Percentiles rank a stretch among this genome's conserved stretches.
Evolutionary conservation across 2,888 invertebrate species (phyloP).

Genomic region (Leptinotarsa juncta): DNA sequence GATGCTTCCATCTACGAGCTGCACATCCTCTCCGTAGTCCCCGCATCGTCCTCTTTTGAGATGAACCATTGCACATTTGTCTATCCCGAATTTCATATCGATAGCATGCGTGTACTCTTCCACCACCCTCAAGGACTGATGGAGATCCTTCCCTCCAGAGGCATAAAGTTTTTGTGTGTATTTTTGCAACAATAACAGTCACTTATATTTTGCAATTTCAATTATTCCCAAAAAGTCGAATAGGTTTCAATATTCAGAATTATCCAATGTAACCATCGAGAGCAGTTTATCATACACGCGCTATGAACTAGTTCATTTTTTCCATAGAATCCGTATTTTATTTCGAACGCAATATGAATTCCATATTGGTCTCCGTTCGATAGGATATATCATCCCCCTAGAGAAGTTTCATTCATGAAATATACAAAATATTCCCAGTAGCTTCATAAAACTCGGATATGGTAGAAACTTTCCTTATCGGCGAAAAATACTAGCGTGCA

Average conservation of each 20-base stretch:
- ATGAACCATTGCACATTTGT: no score
- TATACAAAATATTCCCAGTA: conserved; percentile 46
- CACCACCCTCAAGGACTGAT: no score
- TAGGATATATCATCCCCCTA: conserved; percentile 35
- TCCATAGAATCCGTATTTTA: conserved; percentile 32
- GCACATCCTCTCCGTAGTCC: no score
- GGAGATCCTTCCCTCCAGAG: no score
- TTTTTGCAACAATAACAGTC: no score
- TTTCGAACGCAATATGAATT: conserved; percentile 36
- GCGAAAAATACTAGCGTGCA: conserved; percentile 40
- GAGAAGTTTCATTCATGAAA: conserved; percentile 44
- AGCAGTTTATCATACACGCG: conserved; percentile 14
- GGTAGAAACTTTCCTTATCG: conserved; percentile 43
- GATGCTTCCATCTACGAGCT: no score
- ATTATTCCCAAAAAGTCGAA: not conserved
- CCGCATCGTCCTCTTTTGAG: no score
- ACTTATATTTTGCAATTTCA: no score
- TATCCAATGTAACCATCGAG: conserved; percentile 6
- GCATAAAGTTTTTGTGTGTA: no score
- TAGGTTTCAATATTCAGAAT: not conserved
- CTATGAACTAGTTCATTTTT: conserved; percentile 23
- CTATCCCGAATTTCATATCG: no score
- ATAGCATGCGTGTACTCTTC: no score
- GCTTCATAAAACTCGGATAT: conserved; percentile 43
- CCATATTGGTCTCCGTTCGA: conserved; percentile 32